Evolutionary conservation across 2,888 invertebrate genomes (phyloP), one percentile per base, ranked within the genome.

Genomic region (Cephus pygmeus): DNA sequence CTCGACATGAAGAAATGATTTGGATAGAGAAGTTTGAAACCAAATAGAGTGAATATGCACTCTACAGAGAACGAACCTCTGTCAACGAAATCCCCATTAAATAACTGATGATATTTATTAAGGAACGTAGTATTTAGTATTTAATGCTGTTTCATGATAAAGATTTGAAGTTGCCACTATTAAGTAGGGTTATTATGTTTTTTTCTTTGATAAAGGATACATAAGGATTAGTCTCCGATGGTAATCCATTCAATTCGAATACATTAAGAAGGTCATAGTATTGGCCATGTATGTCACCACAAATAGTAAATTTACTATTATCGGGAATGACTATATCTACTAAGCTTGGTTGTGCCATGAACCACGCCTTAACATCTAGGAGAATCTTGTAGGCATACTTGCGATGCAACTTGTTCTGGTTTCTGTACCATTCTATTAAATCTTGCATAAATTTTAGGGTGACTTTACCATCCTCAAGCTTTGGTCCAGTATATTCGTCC

Each of bases 11-110:
- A 99, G 92, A 99, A 99, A 92, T 99, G 96, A 90, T 99, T 94
- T 0, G 99, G 99, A 92, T 96, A 99, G 75, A 99, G 93, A 81
- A 99, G 93, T 92, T 99, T 99, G 92, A 97, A 99, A 82, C 98
- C 97, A 92, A 99, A 98, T 82, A 99, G 93, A 12, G 97, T 97
- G 90, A 99, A 98, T 89, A 99, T 99, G 91, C 99, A 99, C 93
- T 99, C 99, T 40, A 99, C 99, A 68, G 99, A 99, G 92, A 99
- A 99, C 0, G 99, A 99, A 23, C 99, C 99, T 92, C 99, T 94
- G 92, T 99, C 99, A 31, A 99, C 99, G 92, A 99, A 99, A 93
- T 99, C 99, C 80, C 99, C 99, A 92, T 99, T 99, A 92, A 99
- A 99, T 85, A 99, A 93, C 95, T 95, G 87, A 56, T 56, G 56